Conservation (phyloP, 2,888 invertebrate genomes). For the Parascotia fuliginaria region DNA sequence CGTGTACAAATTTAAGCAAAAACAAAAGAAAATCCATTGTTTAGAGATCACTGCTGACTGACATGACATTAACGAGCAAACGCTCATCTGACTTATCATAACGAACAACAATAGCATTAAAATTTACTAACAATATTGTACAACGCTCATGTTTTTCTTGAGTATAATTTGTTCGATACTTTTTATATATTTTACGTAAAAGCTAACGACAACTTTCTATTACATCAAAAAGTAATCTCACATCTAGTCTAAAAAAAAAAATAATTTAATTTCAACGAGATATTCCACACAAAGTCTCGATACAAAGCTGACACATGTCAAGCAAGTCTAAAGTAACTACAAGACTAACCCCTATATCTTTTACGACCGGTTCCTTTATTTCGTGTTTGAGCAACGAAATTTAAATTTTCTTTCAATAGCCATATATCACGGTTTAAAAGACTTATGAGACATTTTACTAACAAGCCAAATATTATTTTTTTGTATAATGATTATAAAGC, state of each 20-base stretch:
- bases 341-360: constrained; percentile 9
- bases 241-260: not conserved
- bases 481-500: not conserved
- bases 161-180: no score
- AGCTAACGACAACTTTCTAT: not conserved
- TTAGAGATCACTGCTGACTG: no score
- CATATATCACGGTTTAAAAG: no score
- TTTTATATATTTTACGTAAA: no score
- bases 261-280: not conserved
- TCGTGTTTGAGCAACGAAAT: not conserved
- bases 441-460: not conserved
- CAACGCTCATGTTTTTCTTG: no score
- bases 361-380: not conserved
- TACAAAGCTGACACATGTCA: constrained; percentile 9
- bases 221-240: not conserved
- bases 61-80: no score
- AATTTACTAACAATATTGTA: no score
- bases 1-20: no score
- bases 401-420: not conserved
- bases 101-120: no score
- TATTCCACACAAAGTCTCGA: constrained; percentile 1
- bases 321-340: constrained; percentile 5
- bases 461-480: not conserved
- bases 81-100: no score
- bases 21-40: no score